Conservation (phyloP, 2,888 invertebrate species). For the Serrognathus titanus region DNA sequence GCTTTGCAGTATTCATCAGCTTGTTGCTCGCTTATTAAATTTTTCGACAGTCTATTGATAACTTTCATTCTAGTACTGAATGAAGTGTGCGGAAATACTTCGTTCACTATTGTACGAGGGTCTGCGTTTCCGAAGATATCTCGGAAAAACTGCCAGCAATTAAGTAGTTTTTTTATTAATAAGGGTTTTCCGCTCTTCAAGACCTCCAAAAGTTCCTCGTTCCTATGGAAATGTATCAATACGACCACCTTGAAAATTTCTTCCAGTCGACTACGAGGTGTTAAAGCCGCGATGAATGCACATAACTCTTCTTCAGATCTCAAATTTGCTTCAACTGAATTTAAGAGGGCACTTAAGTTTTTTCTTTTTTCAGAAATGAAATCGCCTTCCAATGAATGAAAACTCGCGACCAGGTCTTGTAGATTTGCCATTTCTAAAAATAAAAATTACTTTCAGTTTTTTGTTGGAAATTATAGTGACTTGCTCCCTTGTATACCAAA, state of each 20-base stretch:
- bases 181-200: slow-evolving; percentile 11
- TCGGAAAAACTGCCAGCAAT: slow-evolving; percentile 5
- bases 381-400: background rate
- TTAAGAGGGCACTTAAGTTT: slow-evolving; percentile 1
- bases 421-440: background rate
- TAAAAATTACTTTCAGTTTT: too few relatives aligned
- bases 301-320: background rate
- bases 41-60: slow-evolving; percentile 7
- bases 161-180: slow-evolving; percentile 5
- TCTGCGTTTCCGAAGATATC: slow-evolving; percentile 1
- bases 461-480: too few relatives aligned
- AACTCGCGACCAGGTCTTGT: background rate
- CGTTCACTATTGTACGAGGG: slow-evolving; percentile 6
- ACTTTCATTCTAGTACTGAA: slow-evolving; percentile 8
- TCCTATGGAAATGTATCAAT: slow-evolving; percentile 8
- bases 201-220: slow-evolving; percentile 5
- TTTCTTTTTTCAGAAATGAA: background rate
- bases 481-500: too few relatives aligned
- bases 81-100: slow-evolving; percentile 14
- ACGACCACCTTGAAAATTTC: slow-evolving; percentile 16
- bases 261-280: slow-evolving; percentile 11
- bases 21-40: slow-evolving; percentile 4
- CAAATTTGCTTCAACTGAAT: background rate
- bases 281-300: background rate
- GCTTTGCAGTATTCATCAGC: slow-evolving; percentile 15